Evolutionary conservation across 1,140 invertebrate genomes (phyloP).

Genomic region (Helicoverpa armigera): DNA sequence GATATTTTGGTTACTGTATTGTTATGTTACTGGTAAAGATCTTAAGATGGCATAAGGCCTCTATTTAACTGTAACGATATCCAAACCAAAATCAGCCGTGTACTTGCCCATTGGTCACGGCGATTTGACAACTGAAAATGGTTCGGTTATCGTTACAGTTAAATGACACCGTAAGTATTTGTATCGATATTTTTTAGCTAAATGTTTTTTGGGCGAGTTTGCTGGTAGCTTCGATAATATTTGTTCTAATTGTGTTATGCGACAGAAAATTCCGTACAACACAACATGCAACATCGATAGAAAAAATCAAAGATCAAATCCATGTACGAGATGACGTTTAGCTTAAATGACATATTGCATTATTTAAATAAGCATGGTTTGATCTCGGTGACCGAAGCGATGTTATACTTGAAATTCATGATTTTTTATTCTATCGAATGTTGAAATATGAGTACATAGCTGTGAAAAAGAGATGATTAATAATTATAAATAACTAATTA

Average conservation of each 20-base stretch:
- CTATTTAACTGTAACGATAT: no score
- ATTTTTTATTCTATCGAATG: conserved; percentile 22
- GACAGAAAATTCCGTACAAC: conserved; percentile 42
- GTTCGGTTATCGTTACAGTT: no score
- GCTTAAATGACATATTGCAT: conserved; percentile 1
- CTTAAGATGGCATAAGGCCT: no score
- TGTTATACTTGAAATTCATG: conserved; percentile 1
- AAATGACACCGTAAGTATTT: no score
- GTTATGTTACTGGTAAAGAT: no score
- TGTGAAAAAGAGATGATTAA: conserved; percentile 35
- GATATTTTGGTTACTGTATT: no score
- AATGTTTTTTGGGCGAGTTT: no score
- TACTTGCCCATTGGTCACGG: no score
- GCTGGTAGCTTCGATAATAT: no score
- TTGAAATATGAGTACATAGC: conserved; percentile 17
- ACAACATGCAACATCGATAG: conserved; percentile 52
- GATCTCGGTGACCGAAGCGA: conserved; percentile 34
- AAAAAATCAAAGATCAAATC: conserved; percentile 41
- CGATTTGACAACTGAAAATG: no score
- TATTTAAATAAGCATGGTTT: conserved; percentile 19
- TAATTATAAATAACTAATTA: neutral
- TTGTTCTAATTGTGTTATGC: no score
- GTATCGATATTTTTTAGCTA: neutral
- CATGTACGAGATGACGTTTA: conserved; percentile 9
- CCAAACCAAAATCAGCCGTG: no score